Conservation (phyloP, 2,888 invertebrate genomes). For the Orchesella flavescens region DNA sequence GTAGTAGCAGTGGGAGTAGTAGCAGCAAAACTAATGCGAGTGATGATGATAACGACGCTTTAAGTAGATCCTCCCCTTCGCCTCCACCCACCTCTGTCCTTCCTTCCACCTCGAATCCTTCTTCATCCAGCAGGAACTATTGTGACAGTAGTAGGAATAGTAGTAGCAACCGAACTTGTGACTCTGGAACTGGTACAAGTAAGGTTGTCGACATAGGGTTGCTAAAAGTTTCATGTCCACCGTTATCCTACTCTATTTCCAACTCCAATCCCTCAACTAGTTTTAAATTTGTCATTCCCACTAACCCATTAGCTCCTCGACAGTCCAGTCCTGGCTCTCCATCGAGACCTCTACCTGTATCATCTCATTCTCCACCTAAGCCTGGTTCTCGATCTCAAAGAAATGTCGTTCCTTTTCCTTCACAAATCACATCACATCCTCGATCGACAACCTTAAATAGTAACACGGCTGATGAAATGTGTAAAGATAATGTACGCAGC, state of each 20-base stretch:
- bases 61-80: not conserved
- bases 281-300: constrained; percentile 30
- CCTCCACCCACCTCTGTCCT: not conserved
- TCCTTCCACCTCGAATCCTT: not conserved
- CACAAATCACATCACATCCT: too few relatives aligned
- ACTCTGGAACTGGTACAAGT: too few relatives aligned
- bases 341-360: not conserved
- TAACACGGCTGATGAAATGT: too few relatives aligned
- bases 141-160: too few relatives aligned
- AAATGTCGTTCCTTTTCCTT: not conserved
- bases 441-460: too few relatives aligned
- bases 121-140: too few relatives aligned
- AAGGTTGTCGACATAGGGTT: too few relatives aligned
- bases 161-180: too few relatives aligned
- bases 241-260: too few relatives aligned
- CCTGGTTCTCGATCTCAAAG: not conserved
- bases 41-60: not conserved
- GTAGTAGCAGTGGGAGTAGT: constrained; percentile 1
- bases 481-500: not conserved
- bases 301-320: constrained; percentile 32
- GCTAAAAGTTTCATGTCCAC: too few relatives aligned
- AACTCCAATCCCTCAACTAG: constrained; percentile 6
- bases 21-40: not conserved
- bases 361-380: not conserved
- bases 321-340: not conserved